phyloP scores from a whole-genome alignment of 2,113 vertebrate genomes.

The Megaceryle maxima region DNA sequence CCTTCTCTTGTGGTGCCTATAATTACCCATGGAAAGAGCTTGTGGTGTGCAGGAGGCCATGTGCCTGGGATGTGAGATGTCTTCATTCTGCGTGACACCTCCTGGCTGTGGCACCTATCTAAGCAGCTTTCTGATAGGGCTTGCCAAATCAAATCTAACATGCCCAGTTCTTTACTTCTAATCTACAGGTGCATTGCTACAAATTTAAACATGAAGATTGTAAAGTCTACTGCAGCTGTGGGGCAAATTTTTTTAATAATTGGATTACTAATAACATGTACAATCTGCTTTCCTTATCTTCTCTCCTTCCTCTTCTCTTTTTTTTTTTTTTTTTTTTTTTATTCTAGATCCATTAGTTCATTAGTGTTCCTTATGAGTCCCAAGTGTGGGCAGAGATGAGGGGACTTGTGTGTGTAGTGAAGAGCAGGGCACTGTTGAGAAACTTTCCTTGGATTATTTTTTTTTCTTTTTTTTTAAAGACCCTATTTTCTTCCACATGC shows the following conservation, averaged over 20 bases:
- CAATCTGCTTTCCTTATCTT: background rate
- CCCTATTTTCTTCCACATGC: background rate
- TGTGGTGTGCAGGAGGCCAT: background rate
- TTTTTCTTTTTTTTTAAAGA: background rate
- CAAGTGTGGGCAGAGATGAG: background rate
- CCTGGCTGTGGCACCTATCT: background rate
- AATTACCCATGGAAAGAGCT: background rate
- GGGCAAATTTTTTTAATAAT: background rate
- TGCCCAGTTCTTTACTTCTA: background rate
- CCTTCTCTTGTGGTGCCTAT: background rate
- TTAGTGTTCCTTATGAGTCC: background rate
- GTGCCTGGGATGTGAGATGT: background rate
- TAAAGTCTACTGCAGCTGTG: background rate
- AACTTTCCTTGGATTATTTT: background rate
- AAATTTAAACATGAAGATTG: background rate
- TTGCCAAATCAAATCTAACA: background rate
- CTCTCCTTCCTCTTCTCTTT: background rate
- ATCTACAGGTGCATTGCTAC: background rate
- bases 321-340: background rate
- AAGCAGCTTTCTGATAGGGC: background rate
- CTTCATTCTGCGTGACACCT: background rate
- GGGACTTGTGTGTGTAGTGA: background rate
- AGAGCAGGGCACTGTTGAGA: background rate
- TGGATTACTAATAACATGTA: background rate
- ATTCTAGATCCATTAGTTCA: background rate